A percentile compares a stretch with the other conserved stretches of the same genome.
phyloP scores from a whole-genome alignment of 2,113 vertebrate genomes.

The Donacobius atricapilla region DNA sequence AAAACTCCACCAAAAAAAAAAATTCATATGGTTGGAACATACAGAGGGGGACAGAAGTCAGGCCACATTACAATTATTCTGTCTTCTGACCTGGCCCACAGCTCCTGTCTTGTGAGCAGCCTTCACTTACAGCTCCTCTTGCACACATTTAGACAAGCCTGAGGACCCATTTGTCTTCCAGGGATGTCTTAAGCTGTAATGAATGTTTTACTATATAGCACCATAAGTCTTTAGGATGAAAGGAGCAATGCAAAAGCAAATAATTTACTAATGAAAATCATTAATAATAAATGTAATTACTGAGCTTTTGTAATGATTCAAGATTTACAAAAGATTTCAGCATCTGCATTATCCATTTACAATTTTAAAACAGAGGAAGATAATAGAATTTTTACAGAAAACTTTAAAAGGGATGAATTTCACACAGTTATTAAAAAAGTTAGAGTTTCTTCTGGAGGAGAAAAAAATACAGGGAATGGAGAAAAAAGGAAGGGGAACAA shows the following conservation, averaged over 20 bases:
- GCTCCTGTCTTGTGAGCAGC: not conserved
- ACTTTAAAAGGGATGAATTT: not conserved
- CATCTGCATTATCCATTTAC: not conserved
- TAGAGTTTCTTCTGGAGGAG: not conserved
- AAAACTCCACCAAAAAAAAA: not conserved
- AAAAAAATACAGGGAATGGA: not conserved
- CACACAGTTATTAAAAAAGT: not conserved
- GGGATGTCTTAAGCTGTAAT: not conserved
- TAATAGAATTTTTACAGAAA: not conserved
- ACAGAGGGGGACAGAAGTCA: not conserved
- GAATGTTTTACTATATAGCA: not conserved
- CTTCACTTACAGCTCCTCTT: not conserved
- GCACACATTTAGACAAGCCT: not conserved
- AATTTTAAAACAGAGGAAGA: not conserved
- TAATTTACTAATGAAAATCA: not conserved
- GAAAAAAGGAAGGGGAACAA: not conserved
- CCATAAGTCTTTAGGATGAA: not conserved
- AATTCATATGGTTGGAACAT: fast-evolving
- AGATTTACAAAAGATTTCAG: not conserved
- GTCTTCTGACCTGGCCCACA: not conserved
- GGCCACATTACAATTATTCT: not conserved
- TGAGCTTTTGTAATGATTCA: not conserved
- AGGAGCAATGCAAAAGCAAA: not conserved
- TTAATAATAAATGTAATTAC: not conserved
- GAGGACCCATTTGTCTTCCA: not conserved